Evolutionary conservation across 2,888 invertebrate genomes (phyloP).

Genomic region (Quadriops clusia): DNA sequence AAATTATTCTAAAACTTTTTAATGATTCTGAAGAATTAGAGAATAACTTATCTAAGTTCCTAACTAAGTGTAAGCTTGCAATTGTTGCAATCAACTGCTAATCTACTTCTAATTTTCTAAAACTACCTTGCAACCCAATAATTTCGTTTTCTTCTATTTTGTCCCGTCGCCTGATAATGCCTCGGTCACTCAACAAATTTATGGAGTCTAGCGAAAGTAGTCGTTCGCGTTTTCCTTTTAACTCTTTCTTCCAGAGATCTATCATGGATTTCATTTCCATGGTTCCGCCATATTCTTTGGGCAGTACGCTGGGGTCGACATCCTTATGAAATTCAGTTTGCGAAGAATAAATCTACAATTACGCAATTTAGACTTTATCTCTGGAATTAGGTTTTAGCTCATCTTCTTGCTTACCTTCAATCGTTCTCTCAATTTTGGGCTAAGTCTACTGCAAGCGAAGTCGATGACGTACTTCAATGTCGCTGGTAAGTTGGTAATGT

Average conservation of each 20-base stretch:
- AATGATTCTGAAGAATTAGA: no score
- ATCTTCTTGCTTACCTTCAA: conserved; percentile 39
- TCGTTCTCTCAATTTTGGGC: conserved; percentile 59
- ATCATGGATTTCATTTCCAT: conserved; percentile 63
- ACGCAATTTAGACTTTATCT: neutral
- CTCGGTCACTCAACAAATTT: conserved; percentile 50
- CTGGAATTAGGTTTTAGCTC: neutral
- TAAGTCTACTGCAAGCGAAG: conserved; percentile 55
- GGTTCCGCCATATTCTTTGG: conserved; percentile 59
- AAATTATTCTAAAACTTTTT: no score
- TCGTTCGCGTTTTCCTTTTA: conserved; percentile 46
- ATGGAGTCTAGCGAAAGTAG: conserved; percentile 51
- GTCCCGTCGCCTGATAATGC: conserved; percentile 38
- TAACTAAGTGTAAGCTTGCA: no score
- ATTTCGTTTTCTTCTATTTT: conserved; percentile 31
- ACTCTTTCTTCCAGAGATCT: conserved; percentile 50
- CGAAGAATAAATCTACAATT: conserved; percentile 27
- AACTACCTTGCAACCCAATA: conserved; percentile 43
- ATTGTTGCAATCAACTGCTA: no score
- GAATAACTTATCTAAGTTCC: no score
- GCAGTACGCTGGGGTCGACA: conserved; percentile 52
- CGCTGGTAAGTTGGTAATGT: conserved; percentile 58
- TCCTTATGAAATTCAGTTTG: conserved; percentile 46
- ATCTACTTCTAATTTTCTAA: conserved; percentile 58
- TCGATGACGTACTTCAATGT: conserved; percentile 66